A percentile compares a stretch with the other conserved stretches of the same genome.
Conservation (phyloP, 2,113 vertebrate genomes). For the Lepus europaeus region DNA sequence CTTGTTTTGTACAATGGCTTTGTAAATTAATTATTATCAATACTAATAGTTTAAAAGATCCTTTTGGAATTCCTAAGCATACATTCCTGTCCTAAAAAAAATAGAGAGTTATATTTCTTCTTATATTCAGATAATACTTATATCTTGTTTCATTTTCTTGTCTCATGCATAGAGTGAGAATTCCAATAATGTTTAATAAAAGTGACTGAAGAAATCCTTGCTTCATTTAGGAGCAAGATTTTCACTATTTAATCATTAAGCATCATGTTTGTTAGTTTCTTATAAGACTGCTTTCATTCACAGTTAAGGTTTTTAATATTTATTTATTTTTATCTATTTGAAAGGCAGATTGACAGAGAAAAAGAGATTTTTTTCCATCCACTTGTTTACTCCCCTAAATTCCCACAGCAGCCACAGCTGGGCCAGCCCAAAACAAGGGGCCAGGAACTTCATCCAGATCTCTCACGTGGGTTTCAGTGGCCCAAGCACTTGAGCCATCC, state of each 20-base stretch:
- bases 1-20: background rate
- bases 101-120: constrained; percentile 39
- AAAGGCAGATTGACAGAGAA: no score
- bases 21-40: constrained; percentile 24
- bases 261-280: background rate
- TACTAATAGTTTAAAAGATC: constrained; percentile 16
- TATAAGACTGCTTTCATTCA: background rate
- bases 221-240: background rate
- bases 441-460: no score
- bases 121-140: background rate
- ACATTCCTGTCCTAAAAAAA: background rate
- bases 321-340: no score
- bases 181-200: background rate
- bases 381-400: no score
- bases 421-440: no score
- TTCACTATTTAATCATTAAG: constrained; percentile 4
- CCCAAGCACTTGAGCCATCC: no score
- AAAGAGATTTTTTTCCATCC: background rate
- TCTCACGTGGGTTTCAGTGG: no score
- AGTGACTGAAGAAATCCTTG: background rate
- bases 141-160: constrained; percentile 19
- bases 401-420: no score
- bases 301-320: no score
- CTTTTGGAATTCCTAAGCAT: background rate
- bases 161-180: background rate